These are phyloP conservation scores for Pseudomyrmex concolor DNA, from an alignment of 1,140 invertebrate genomes.

Conservation along the genomic window DNA sequence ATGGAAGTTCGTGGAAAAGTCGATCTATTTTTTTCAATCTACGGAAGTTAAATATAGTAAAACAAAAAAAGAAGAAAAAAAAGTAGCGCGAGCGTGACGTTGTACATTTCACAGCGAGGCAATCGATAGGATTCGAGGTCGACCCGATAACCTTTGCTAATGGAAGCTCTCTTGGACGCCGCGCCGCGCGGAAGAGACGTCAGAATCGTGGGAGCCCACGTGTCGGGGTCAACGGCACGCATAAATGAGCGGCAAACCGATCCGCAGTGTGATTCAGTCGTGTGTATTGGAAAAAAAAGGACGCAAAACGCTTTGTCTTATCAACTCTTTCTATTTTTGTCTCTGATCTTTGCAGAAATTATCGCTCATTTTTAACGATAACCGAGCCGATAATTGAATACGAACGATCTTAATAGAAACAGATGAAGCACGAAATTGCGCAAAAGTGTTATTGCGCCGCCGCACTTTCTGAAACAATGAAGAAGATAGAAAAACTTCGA, in stretches of 20 bases:
- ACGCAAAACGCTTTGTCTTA: background rate
- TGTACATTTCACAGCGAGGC: constrained; percentile 58
- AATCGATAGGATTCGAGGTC: constrained; percentile 75
- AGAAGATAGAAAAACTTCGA: too few relatives aligned
- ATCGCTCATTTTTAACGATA: background rate
- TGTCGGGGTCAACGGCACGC: constrained; percentile 65
- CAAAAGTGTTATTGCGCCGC: background rate
- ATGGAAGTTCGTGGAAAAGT: constrained; percentile 7
- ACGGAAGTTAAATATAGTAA: background rate
- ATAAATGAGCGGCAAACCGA: constrained; percentile 33
- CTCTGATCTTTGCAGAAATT: background rate
- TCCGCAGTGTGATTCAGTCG: background rate
- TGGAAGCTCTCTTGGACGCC: constrained; percentile 53
- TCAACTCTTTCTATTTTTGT: background rate
- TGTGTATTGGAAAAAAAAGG: background rate
- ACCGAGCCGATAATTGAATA: background rate
- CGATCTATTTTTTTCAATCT: background rate
- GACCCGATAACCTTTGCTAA: constrained; percentile 75
- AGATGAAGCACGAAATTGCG: background rate
- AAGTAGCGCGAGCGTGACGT: constrained; percentile 29
- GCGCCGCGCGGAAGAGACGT: constrained; percentile 58
- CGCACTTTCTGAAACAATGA: too few relatives aligned
- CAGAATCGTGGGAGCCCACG: constrained; percentile 61
- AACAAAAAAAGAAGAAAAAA: background rate
- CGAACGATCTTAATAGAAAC: background rate